These are phyloP conservation scores for Galeruca laticollis DNA, from an alignment of 2,888 invertebrate genomes.

Conservation along the genomic window DNA sequence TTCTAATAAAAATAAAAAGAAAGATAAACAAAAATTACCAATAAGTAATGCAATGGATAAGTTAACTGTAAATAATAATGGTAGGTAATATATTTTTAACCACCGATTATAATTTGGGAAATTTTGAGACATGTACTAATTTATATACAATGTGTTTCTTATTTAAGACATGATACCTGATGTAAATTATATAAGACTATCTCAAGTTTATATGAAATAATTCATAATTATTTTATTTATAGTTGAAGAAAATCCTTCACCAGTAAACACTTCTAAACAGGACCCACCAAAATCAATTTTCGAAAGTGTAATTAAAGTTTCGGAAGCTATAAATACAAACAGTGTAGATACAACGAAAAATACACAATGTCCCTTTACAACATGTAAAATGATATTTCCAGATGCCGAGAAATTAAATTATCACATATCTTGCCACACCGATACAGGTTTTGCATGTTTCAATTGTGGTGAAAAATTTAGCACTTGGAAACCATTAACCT, in stretches of 20 bases:
- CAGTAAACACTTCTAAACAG: background rate
- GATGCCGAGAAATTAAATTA: conserved; percentile 73
- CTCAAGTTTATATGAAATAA: too few species aligned
- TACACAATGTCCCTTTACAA: conserved; percentile 67
- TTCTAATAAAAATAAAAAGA: conserved; percentile 56
- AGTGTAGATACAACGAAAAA: conserved; percentile 44
- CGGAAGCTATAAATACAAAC: conserved; percentile 16
- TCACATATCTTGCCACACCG: conserved; percentile 70
- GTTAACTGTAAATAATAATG: conserved; percentile 16
- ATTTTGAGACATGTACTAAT: too few species aligned
- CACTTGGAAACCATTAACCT: conserved; percentile 78
- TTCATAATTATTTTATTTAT: background rate
- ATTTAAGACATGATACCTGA: too few species aligned
- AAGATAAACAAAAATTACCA: conserved; percentile 37
- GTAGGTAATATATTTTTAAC: conserved; percentile 8
- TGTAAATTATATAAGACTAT: too few species aligned
- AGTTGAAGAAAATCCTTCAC: background rate
- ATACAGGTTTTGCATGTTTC: conserved; percentile 72
- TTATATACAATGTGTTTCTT: too few species aligned
- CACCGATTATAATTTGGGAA: too few species aligned
- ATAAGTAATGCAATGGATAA: conserved; percentile 35
- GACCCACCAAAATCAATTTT: conserved; percentile 22
- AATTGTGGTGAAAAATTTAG: conserved; percentile 73
- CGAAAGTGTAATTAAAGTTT: conserved; percentile 27
- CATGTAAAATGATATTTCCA: conserved; percentile 72